Evolutionary conservation across 2,113 vertebrate genomes (phyloP).

Genomic region (Cyanoderma ruficeps): DNA sequence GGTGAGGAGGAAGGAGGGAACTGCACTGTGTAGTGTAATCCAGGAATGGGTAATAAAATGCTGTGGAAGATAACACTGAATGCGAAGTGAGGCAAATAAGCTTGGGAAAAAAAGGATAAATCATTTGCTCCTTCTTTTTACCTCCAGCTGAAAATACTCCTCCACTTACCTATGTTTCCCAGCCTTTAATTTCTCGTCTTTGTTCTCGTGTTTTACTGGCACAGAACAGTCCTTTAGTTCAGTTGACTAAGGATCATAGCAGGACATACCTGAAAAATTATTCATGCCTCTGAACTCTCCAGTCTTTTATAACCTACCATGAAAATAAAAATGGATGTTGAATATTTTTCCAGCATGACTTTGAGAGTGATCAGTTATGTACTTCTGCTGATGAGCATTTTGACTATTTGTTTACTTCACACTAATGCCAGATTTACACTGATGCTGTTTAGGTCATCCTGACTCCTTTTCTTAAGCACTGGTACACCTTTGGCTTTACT

Average conservation of each 20-base stretch:
- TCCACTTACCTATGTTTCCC: background rate
- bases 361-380: background rate
- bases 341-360: background rate
- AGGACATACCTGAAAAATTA: background rate
- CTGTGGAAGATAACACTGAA: background rate
- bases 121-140: background rate
- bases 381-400: background rate
- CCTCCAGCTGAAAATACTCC: background rate
- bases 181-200: background rate
- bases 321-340: background rate
- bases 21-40: background rate
- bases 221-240: background rate
- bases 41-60: background rate
- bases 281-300: background rate
- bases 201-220: background rate
- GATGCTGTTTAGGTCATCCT: background rate
- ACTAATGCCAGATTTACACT: background rate
- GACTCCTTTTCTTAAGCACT: background rate
- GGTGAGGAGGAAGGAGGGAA: background rate
- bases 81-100: background rate
- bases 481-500: conserved; percentile 25
- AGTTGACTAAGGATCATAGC: background rate
- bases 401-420: background rate
- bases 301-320: background rate
- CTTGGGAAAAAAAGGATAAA: background rate